These are phyloP conservation scores for Aricia artaxerxes DNA, from an alignment of 2,888 invertebrate species.

Conservation along the genomic window DNA sequence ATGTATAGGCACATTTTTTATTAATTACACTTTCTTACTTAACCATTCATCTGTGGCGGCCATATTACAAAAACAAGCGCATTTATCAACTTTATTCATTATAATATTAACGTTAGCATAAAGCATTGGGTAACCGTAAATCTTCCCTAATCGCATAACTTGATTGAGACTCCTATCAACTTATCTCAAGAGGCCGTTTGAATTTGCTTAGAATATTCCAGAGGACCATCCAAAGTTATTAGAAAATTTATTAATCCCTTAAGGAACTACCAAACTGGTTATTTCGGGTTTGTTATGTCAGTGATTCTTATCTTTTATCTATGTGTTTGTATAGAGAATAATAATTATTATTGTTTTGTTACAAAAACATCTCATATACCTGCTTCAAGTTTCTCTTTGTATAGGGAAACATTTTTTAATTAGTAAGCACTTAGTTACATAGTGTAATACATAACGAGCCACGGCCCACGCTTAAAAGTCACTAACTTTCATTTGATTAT, in stretches of 20 bases:
- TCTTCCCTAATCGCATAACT: conserved; percentile 20
- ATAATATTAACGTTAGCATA: not conserved
- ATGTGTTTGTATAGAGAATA: not conserved
- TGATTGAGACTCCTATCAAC: conserved; percentile 4
- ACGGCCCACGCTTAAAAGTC: too few species aligned
- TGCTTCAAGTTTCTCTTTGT: too few species aligned
- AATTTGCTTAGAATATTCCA: conserved; percentile 26
- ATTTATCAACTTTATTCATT: not conserved
- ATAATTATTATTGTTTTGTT: too few species aligned
- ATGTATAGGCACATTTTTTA: not conserved
- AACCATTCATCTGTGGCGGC: not conserved
- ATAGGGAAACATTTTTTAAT: too few species aligned
- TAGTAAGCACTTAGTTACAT: too few species aligned
- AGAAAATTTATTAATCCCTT: conserved; percentile 1
- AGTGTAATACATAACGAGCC: too few species aligned
- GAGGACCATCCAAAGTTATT: conserved; percentile 10
- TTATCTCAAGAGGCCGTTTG: conserved; percentile 16
- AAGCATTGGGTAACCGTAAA: not conserved
- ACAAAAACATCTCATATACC: too few species aligned
- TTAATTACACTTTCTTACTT: not conserved
- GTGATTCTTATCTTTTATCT: not conserved
- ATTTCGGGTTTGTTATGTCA: not conserved
- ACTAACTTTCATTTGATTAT: too few species aligned
- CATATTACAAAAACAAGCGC: not conserved
- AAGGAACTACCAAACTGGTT: not conserved